Percentiles rank a stretch among this genome's conserved stretches.
Conservation (phyloP, 2,113 vertebrate species). For the Neodon shergylaensis region DNA sequence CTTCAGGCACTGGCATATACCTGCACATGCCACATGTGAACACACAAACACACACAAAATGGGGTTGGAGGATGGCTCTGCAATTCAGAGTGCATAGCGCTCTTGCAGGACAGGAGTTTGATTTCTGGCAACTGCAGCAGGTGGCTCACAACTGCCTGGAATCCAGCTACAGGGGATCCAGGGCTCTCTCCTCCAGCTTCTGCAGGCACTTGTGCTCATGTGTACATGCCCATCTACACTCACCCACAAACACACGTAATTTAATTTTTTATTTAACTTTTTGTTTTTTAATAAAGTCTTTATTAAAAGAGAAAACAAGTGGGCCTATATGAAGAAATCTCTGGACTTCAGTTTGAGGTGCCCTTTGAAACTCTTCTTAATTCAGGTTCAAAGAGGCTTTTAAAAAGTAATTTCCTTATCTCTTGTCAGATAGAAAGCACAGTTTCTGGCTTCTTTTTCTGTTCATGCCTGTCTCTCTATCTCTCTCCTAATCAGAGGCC, state of each 20-base stretch:
- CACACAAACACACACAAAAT: not conserved
- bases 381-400: not conserved
- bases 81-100: not conserved
- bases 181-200: not conserved
- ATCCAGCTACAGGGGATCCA: not conserved
- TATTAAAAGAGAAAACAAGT: not conserved
- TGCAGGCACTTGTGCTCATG: too few relatives aligned
- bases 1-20: not conserved
- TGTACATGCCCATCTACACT: not conserved
- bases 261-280: not conserved
- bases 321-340: not conserved
- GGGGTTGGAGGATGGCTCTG: not conserved
- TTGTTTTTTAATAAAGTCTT: not conserved
- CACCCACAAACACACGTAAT: not conserved
- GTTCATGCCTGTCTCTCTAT: not conserved
- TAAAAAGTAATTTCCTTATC: not conserved
- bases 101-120: not conserved
- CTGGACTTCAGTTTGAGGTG: not conserved
- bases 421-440: not conserved
- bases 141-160: not conserved
- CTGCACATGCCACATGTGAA: not conserved
- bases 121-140: not conserved
- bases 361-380: not conserved
- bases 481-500: not conserved
- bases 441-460: not conserved